phyloP scores from a whole-genome alignment of 2,113 vertebrate species.

The Calidris pygmaea region DNA sequence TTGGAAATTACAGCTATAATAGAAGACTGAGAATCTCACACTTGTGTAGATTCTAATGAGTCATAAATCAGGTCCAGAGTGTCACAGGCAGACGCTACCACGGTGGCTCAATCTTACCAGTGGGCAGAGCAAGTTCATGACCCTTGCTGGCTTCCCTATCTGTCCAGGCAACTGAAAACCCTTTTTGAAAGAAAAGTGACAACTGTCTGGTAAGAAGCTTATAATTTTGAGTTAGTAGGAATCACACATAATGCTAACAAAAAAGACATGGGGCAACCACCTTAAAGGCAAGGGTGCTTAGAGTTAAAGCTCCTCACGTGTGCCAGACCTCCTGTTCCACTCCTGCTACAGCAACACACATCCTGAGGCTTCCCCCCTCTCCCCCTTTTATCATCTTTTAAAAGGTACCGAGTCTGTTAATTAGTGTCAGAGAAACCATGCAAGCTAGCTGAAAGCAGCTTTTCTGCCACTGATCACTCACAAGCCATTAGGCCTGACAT shows the following conservation, averaged over 20 bases:
- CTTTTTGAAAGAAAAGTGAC: background rate
- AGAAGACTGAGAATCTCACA: background rate
- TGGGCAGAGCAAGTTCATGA: background rate
- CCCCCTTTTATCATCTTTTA: background rate
- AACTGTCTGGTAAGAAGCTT: background rate
- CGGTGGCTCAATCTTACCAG: background rate
- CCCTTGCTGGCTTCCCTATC: background rate
- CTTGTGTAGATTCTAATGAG: background rate
- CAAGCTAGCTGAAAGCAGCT: slow-evolving; percentile 47
- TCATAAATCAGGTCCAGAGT: background rate
- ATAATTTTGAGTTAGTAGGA: background rate
- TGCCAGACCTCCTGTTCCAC: background rate
- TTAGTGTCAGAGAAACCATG: slow-evolving; percentile 3
- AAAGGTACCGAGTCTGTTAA: slow-evolving; percentile 21
- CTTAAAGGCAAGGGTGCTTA: background rate
- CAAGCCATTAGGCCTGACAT: slow-evolving; percentile 51
- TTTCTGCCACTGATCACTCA: slow-evolving; percentile 30
- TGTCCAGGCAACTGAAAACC: background rate
- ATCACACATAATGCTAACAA: background rate
- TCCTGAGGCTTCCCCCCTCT: background rate
- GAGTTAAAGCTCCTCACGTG: background rate
- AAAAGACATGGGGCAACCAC: background rate
- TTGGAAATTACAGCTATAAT: background rate
- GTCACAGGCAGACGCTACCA: background rate
- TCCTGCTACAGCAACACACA: background rate